phyloP scores from a whole-genome alignment of 1,140 invertebrate genomes.

The Charaxes varanes region DNA sequence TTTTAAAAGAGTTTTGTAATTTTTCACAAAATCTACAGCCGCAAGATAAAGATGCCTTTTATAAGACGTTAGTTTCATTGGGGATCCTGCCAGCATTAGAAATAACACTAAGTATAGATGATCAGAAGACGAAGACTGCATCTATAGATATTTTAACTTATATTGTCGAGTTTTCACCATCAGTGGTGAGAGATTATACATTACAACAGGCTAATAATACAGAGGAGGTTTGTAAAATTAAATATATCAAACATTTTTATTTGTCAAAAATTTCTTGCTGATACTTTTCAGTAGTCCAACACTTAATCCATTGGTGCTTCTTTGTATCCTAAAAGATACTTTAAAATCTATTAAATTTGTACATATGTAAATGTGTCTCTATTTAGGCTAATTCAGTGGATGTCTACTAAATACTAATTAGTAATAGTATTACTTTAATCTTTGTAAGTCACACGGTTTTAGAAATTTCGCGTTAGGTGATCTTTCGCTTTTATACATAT shows the following conservation, averaged over 20 bases:
- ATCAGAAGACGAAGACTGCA: constrained; percentile 94
- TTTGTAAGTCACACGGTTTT: no score
- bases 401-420: no score
- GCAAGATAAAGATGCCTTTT: constrained; percentile 97
- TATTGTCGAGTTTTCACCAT: constrained; percentile 98
- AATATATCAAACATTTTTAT: no score
- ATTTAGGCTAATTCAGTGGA: no score
- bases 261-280: no score
- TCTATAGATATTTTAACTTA: constrained; percentile 98
- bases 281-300: no score
- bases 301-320: no score
- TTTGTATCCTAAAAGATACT: no score
- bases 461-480: constrained; percentile 5
- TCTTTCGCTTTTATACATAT: background rate
- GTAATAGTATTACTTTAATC: no score
- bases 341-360: no score
- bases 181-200: constrained; percentile 97
- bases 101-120: constrained; percentile 94
- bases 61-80: constrained; percentile 95
- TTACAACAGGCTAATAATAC: constrained; percentile 91
- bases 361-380: no score
- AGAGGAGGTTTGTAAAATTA: constrained; percentile 87
- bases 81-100: constrained; percentile 96
- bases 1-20: constrained; percentile 99
- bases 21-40: constrained; percentile 99